These are phyloP conservation scores for Rhagium mordax DNA, from an alignment of 2,888 invertebrate genomes.

Conservation along the genomic window DNA sequence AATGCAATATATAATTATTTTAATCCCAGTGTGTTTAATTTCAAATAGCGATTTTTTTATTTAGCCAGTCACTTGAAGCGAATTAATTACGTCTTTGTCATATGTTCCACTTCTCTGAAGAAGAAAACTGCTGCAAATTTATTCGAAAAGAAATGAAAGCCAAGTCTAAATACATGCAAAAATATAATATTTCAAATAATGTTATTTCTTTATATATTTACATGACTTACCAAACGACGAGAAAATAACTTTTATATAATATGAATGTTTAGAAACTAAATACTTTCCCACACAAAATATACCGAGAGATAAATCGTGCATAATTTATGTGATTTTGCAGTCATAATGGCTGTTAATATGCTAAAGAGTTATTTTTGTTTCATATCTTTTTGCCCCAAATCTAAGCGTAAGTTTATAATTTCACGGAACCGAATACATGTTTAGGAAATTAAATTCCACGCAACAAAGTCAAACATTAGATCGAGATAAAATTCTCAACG, in stretches of 20 bases:
- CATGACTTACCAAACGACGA: too few relatives aligned
- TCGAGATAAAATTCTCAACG: background rate
- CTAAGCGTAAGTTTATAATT: background rate
- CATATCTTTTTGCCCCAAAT: conserved; percentile 13
- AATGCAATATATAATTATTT: too few relatives aligned
- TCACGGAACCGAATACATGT: background rate
- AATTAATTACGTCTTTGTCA: too few relatives aligned
- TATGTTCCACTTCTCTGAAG: too few relatives aligned
- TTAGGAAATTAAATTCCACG: background rate
- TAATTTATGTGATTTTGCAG: background rate
- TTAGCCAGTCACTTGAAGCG: too few relatives aligned
- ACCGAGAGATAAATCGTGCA: background rate
- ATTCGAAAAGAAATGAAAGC: too few relatives aligned
- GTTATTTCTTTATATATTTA: too few relatives aligned
- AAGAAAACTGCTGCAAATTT: too few relatives aligned
- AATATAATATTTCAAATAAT: background rate
- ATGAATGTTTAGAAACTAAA: background rate
- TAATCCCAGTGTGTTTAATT: too few relatives aligned
- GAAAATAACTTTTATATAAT: background rate
- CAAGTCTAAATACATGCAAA: too few relatives aligned
- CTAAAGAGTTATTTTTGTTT: conserved; percentile 1
- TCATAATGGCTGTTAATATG: conserved; percentile 1
- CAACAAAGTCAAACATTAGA: background rate
- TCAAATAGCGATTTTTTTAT: too few relatives aligned
- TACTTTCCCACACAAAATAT: conserved; percentile 17